A percentile compares a stretch with the other conserved stretches of the same genome.
These are phyloP conservation scores for Hypothenemus hampei DNA, from an alignment of 1,140 invertebrate species.

Conservation along the genomic window DNA sequence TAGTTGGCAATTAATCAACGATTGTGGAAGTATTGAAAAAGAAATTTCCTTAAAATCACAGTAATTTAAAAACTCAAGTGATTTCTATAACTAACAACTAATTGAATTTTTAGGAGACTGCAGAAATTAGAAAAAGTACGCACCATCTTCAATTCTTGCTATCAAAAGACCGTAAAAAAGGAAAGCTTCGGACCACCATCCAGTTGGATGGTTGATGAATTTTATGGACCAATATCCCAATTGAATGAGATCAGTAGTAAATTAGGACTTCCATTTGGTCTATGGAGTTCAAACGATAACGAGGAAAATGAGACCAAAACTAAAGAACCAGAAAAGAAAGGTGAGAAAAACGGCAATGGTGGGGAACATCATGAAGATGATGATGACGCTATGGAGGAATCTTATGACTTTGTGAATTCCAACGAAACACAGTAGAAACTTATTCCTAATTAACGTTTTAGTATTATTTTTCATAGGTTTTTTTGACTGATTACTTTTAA, in stretches of 20 bases:
- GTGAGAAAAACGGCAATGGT: no score
- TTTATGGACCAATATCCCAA: background rate
- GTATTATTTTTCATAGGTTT: constrained; percentile 6
- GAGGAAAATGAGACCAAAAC: no score
- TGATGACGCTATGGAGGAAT: no score
- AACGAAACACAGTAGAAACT: no score
- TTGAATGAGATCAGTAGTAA: no score
- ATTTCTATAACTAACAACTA: background rate
- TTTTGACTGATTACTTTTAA: constrained; percentile 21
- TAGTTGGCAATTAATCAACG: constrained; percentile 13
- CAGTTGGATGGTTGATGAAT: constrained; percentile 12
- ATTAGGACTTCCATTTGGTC: no score
- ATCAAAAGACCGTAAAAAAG: constrained; percentile 17
- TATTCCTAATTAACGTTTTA: no score
- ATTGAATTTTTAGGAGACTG: constrained; percentile 5
- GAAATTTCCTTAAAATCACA: constrained; percentile 8
- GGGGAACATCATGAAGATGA: no score
- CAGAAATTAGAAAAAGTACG: constrained; percentile 14
- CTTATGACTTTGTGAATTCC: no score
- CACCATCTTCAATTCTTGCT: constrained; percentile 9
- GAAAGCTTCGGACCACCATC: constrained; percentile 15
- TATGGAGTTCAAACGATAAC: no score
- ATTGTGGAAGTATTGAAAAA: constrained; percentile 12
- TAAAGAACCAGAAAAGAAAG: no score
- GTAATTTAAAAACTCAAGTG: constrained; percentile 4